Evolutionary conservation across 2,113 vertebrate genomes (phyloP).

Genomic region (Aramus guarauna): DNA sequence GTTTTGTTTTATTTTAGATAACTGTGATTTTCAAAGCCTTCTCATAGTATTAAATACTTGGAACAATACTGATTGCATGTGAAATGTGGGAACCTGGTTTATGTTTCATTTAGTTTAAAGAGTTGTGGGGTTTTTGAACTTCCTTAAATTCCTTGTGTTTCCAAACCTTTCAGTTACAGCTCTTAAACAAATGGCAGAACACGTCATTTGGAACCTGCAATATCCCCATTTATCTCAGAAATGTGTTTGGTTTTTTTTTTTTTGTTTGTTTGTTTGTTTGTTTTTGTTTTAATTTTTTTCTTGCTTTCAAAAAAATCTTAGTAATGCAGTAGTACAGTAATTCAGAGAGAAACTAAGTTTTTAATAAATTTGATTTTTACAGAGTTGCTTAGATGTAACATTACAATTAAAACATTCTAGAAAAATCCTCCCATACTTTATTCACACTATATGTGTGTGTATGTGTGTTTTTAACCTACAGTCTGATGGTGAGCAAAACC

Average conservation of each 20-base stretch:
- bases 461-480: not conserved
- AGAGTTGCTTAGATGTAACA: not conserved
- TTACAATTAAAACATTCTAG: not conserved
- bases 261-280: too few species aligned
- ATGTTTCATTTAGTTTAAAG: not conserved
- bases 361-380: not conserved
- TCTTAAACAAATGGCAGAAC: not conserved
- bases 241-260: too few species aligned
- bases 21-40: not conserved
- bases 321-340: not conserved
- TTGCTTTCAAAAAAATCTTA: not conserved
- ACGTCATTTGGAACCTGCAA: not conserved
- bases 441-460: accelerated
- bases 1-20: not conserved
- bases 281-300: too few species aligned
- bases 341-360: not conserved
- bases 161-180: not conserved
- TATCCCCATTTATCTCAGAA: not conserved
- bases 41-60: not conserved
- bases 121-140: not conserved
- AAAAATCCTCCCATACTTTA: not conserved
- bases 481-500: not conserved
- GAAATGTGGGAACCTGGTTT: not conserved
- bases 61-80: not conserved
- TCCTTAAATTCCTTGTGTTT: not conserved